Evolutionary conservation across 2,888 invertebrate genomes (phyloP).

Genomic region (Drosophila prostipennis): DNA sequence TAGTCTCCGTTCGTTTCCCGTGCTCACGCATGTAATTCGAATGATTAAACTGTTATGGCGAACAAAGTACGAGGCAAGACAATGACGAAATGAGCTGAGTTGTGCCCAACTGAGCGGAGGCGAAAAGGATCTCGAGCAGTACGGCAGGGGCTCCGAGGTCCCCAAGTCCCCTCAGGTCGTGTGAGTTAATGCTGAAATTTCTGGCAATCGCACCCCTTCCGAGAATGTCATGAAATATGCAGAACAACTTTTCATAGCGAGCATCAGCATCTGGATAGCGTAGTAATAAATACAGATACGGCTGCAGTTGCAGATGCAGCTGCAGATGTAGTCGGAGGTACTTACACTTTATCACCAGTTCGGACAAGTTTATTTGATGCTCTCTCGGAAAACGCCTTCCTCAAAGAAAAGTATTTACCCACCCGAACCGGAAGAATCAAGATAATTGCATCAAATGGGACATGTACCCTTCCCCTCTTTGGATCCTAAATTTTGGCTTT

Average conservation of each 20-base stretch:
- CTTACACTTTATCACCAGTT: constrained; percentile 28
- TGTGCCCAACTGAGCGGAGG: constrained; percentile 26
- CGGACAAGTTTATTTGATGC: constrained; percentile 31
- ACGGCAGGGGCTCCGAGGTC: constrained; percentile 8
- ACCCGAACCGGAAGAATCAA: constrained; percentile 30
- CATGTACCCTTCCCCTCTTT: constrained; percentile 13
- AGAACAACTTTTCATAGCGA: constrained; percentile 61
- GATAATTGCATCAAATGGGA: constrained; percentile 41
- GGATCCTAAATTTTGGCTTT: constrained; percentile 24
- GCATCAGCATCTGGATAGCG: constrained; percentile 37
- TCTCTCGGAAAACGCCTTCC: constrained; percentile 1
- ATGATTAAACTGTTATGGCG: constrained; percentile 74
- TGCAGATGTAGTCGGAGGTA: constrained; percentile 27
- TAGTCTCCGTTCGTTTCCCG: background rate
- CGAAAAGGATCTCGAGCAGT: constrained; percentile 2
- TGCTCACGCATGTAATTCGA: constrained; percentile 58
- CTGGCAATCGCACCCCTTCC: constrained; percentile 56
- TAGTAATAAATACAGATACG: constrained; percentile 21
- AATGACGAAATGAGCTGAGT: constrained; percentile 67
- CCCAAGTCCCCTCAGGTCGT: constrained; percentile 56
- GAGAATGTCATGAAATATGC: constrained; percentile 69
- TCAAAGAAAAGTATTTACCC: constrained; percentile 9
- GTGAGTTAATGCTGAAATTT: constrained; percentile 63
- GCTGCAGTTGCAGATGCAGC: constrained; percentile 17
- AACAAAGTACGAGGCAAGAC: constrained; percentile 71